phyloP scores from a whole-genome alignment of 2,797 vertebrate genomes.

The Hirundo rustica region DNA sequence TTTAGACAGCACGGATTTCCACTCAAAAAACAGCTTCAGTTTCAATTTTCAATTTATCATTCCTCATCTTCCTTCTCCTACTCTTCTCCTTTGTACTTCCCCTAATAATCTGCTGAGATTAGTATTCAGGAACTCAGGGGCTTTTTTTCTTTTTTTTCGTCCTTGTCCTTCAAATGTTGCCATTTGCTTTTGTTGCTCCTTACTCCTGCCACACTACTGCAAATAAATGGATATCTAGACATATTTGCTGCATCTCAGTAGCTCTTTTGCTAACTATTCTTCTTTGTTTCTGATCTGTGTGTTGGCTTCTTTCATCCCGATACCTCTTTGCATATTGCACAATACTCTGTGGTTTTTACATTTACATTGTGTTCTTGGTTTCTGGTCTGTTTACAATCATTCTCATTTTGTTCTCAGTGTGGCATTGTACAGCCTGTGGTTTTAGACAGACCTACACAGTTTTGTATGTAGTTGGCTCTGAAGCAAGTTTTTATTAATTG shows the following conservation, averaged over 20 bases:
- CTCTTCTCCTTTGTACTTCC: neutral
- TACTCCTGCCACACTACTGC: neutral
- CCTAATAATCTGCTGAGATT: neutral
- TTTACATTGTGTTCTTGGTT: neutral
- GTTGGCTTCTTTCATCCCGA: neutral
- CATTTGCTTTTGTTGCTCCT: neutral
- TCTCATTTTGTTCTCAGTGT: neutral
- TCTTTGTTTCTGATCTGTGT: neutral
- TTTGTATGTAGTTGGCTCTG: neutral
- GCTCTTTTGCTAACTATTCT: neutral
- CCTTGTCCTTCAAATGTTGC: neutral
- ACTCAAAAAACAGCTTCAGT: neutral
- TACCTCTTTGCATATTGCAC: neutral
- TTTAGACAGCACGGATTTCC: neutral
- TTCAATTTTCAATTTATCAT: neutral
- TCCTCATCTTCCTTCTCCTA: neutral
- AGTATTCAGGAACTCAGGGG: too few species aligned
- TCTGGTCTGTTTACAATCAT: neutral
- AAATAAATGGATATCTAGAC: neutral
- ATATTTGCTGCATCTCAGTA: neutral
- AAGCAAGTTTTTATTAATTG: neutral
- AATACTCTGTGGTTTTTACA: neutral
- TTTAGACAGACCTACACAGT: neutral
- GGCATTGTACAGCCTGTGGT: neutral
- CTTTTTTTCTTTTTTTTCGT: fast-evolving